A percentile compares a stretch with the other conserved stretches of the same genome.
Evolutionary conservation across 1,140 invertebrate genomes (phyloP).

Genomic region (Drosophila rhopaloa): DNA sequence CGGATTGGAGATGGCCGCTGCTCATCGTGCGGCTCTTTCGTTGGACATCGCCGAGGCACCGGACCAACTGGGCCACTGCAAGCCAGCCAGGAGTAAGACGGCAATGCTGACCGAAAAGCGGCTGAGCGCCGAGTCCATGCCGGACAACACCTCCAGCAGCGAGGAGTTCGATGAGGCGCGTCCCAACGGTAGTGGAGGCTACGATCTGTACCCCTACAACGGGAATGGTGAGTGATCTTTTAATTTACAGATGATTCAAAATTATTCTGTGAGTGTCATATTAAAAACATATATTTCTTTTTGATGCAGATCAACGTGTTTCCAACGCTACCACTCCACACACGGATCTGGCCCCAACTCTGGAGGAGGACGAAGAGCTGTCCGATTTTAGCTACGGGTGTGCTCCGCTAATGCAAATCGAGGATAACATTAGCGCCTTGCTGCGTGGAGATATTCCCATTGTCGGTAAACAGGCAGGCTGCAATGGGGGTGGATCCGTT

Average conservation of each 20-base stretch:
- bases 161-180: conserved; percentile 74
- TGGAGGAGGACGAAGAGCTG: conserved; percentile 88
- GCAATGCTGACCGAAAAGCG: conserved; percentile 72
- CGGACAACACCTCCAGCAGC: conserved; percentile 73
- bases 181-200: conserved; percentile 59
- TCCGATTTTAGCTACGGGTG: conserved; percentile 84
- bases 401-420: conserved; percentile 87
- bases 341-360: conserved; percentile 85
- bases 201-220: conserved; percentile 63
- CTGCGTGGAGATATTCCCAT: conserved; percentile 85
- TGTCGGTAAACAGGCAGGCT: conserved; percentile 62
- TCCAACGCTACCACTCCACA: conserved; percentile 81
- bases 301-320: conserved; percentile 55
- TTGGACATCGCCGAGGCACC: conserved; percentile 68
- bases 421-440: conserved; percentile 88
- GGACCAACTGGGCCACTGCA: conserved; percentile 48
- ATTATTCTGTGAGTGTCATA: no score
- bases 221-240: conserved; percentile 84
- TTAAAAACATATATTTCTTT: background rate
- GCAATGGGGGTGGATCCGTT: conserved; percentile 19
- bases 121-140: conserved; percentile 72
- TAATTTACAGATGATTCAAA: no score
- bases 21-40: conserved; percentile 62
- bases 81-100: conserved; percentile 63
- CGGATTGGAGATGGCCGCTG: conserved; percentile 62